Conservation (phyloP, 2,113 vertebrate genomes). For the Patagioenas fasciata region DNA sequence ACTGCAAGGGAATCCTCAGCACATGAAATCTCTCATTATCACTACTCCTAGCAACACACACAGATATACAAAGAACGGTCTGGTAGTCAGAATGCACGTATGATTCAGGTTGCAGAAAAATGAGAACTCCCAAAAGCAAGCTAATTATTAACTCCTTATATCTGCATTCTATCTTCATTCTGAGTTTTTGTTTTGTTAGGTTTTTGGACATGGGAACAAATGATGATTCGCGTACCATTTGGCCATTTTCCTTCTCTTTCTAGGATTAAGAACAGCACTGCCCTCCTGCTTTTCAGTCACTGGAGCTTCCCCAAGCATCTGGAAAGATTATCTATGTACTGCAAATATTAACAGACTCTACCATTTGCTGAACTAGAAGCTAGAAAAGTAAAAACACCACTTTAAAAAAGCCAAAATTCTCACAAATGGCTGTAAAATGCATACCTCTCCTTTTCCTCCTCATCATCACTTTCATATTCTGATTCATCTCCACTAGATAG, state of each 20-base stretch:
- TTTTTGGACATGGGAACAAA: neutral
- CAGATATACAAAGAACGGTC: neutral
- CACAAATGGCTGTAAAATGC: neutral
- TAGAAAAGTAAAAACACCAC: neutral
- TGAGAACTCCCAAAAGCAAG: neutral
- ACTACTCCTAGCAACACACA: neutral
- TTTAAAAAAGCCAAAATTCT: neutral
- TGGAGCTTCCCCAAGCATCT: neutral
- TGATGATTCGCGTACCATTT: neutral
- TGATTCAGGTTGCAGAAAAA: neutral
- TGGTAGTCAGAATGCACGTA: neutral
- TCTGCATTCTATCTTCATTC: neutral
- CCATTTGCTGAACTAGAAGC: neutral
- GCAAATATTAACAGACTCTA: neutral
- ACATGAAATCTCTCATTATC: neutral
- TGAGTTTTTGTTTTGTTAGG: neutral
- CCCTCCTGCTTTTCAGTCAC: neutral
- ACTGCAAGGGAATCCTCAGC: neutral
- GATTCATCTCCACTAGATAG: conserved; percentile 86
- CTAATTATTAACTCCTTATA: neutral
- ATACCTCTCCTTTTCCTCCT: conserved; percentile 92
- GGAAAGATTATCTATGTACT: neutral
- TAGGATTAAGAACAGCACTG: neutral
- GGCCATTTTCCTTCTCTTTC: neutral
- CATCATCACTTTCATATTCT: conserved; percentile 92